Base-by-base conservation (phyloP, 2,113 vertebrate genomes). In the Cebus imitator region DNA sequence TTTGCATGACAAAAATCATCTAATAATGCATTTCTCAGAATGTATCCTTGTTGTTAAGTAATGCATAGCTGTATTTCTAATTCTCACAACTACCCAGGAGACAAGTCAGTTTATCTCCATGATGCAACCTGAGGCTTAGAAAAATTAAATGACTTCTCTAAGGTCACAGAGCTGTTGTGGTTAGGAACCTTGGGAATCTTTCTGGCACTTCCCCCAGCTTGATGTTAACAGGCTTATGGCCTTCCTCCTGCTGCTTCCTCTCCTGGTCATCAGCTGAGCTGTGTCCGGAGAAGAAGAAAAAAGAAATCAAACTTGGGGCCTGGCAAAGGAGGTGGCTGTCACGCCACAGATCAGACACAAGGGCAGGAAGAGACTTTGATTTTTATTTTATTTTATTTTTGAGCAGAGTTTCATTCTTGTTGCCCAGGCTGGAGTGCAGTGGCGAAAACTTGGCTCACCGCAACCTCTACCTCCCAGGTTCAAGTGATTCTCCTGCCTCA, bases 81-180 rank as follows among this genome's bases (percentile, higher is more conserved):
- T 85, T 88, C 75, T 90, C 91, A 78, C 75, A 87, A 95, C 43
- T 82, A 81, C 23, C 43, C 10, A n/a, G 50, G 66, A 85, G 43
- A 90, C 50, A 80, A 78, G 2, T 87, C 43, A 90, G 85, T 93
- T 95, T 81, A 66, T 81, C 50, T 88, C 88, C 6, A 83, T 27
- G 70, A 45, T 73, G 43, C 8, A 93, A 87, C 37, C n/a, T 16
- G 43, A 96, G n/a, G 23, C 17, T 90, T n/a, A 87, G 37, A 82
- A 75, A 83, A 91, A 82, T 87, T 91, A 75, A 96, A 80, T 48
- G 79, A 78, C 25, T 73, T 93, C 37, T n/a, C 72, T n/a, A 81
- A 58, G 61, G 32, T 73, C 85, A 94, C 35, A 48, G 57, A 91
- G 40, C 35, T 95, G 17, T 90, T 93, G 32, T 12, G 9, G 45